Evolutionary conservation across 2,113 vertebrate genomes (phyloP).

Genomic region (Dromas ardeola): DNA sequence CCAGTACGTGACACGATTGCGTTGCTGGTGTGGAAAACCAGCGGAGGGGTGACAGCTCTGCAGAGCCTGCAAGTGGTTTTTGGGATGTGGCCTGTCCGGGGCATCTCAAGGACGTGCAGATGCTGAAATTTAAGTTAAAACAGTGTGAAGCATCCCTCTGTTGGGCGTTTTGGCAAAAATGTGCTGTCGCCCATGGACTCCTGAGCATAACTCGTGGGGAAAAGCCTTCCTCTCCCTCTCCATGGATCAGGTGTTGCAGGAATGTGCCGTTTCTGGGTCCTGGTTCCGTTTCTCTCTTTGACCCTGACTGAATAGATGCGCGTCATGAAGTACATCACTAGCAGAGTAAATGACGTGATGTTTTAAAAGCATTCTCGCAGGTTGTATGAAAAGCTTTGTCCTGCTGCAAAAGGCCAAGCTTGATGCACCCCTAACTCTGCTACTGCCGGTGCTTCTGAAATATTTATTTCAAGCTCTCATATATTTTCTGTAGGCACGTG

Average conservation of each 20-base stretch:
- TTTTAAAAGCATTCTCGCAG: background rate
- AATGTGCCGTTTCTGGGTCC: rapidly evolving
- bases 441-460: background rate
- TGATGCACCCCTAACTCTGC: rapidly evolving
- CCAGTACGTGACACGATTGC: rapidly evolving
- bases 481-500: rapidly evolving
- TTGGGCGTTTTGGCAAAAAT: background rate
- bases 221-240: background rate
- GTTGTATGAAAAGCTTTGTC: background rate
- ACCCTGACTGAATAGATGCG: rapidly evolving
- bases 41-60: rapidly evolving
- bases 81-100: rapidly evolving
- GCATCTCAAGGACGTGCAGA: rapidly evolving
- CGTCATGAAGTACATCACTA: rapidly evolving
- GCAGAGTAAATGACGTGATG: rapidly evolving
- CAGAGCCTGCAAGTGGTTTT: no score
- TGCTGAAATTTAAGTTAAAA: background rate
- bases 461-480: background rate
- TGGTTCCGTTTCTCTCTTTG: background rate
- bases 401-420: background rate
- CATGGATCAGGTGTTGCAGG: rapidly evolving
- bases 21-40: background rate
- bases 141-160: background rate
- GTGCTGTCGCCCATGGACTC: rapidly evolving
- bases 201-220: rapidly evolving